These are phyloP conservation scores for Portunus trituberculatus DNA, from an alignment of 1,140 invertebrate genomes.

Conservation along the genomic window DNA sequence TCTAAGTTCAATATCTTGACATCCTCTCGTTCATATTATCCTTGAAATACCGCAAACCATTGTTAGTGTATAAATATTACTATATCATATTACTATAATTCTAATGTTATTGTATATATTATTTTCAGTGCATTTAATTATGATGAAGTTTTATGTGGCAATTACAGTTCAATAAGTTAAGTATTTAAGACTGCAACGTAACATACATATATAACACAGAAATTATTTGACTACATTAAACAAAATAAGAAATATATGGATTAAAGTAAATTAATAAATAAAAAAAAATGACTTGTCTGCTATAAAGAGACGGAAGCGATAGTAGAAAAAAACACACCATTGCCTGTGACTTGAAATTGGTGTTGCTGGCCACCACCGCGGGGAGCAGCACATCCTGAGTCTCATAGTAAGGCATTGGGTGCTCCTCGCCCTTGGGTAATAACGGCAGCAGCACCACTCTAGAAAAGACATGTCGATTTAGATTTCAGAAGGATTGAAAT, in stretches of 20 bases:
- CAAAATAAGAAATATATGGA: background rate
- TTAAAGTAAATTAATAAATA: background rate
- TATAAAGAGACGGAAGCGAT: background rate
- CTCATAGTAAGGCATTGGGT: constrained; percentile 63
- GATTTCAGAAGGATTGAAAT: background rate
- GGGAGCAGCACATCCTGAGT: constrained; percentile 51
- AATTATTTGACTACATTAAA: background rate
- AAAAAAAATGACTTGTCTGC: background rate
- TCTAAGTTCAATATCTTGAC: no score
- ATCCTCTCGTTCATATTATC: no score
- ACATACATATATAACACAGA: background rate
- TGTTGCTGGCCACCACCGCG: constrained; percentile 38
- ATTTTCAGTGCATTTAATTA: no score
- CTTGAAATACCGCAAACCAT: no score
- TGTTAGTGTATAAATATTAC: no score
- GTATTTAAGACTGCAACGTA: no score
- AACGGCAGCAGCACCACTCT: constrained; percentile 59
- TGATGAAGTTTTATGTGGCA: no score
- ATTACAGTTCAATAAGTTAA: no score
- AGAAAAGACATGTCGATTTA: background rate
- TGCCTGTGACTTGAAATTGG: constrained; percentile 26
- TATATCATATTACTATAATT: no score
- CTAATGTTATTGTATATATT: no score
- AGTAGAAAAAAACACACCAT: constrained; percentile 17
- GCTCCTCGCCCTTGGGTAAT: constrained; percentile 24